These are phyloP conservation scores for Mormyrus lacerda DNA, from an alignment of 2,113 vertebrate species.

Conservation along the genomic window DNA sequence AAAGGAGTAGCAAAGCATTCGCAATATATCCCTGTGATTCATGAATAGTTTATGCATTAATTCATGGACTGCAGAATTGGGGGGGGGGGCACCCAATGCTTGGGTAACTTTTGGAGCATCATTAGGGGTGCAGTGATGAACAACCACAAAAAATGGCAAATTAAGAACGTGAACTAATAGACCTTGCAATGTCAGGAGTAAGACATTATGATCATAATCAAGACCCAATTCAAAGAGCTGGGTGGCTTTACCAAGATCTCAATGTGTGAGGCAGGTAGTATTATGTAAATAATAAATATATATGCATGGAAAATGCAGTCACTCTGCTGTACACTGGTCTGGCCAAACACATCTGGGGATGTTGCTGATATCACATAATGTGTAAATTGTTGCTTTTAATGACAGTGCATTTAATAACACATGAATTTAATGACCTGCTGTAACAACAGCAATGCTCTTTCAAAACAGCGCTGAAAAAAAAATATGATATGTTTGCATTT, in stretches of 20 bases:
- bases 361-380: neutral
- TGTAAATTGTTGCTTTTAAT: neutral
- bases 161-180: neutral
- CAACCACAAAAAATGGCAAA: neutral
- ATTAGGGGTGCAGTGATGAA: neutral
- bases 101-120: neutral
- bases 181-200: neutral
- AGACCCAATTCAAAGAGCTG: neutral
- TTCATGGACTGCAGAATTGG: neutral
- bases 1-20: neutral
- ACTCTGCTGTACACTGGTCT: neutral
- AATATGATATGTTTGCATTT: neutral
- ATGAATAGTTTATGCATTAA: neutral
- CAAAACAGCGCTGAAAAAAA: neutral
- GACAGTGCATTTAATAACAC: neutral
- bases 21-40: neutral
- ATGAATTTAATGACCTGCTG: neutral
- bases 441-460: neutral
- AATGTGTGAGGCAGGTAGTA: neutral
- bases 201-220: neutral
- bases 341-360: neutral
- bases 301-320: neutral
- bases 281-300: neutral
- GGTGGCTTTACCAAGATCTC: neutral
- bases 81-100: neutral